phyloP scores from a whole-genome alignment of 2,797 vertebrate species.

The Acrocephalus scirpaceus region DNA sequence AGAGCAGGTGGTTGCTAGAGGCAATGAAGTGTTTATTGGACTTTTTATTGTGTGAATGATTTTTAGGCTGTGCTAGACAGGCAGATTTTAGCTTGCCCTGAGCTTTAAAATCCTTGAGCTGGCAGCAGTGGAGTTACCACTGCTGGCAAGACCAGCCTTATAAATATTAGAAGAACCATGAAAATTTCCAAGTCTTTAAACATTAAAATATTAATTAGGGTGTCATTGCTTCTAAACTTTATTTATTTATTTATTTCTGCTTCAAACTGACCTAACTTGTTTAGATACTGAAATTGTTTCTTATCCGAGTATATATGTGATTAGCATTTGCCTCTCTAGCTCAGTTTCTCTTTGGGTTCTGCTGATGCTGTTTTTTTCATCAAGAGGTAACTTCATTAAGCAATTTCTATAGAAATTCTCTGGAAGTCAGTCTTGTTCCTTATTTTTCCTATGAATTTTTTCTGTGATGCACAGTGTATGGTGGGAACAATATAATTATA shows the following conservation, averaged over 20 bases:
- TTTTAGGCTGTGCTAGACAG: conserved; percentile 6
- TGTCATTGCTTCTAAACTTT: background rate
- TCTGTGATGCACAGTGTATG: background rate
- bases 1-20: conserved; percentile 34
- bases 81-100: background rate
- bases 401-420: background rate
- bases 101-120: conserved; percentile 20
- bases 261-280: background rate
- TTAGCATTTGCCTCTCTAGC: background rate
- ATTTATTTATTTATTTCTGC: background rate
- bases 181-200: background rate
- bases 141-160: background rate
- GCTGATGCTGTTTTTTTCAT: background rate
- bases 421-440: background rate
- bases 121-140: background rate
- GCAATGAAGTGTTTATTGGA: background rate
- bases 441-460: background rate
- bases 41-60: background rate
- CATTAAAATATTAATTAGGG: background rate
- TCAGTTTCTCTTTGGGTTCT: background rate
- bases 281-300: background rate
- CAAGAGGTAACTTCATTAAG: background rate
- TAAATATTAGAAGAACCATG: background rate
- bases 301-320: background rate
- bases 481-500: background rate